phyloP scores from a whole-genome alignment of 2,888 invertebrate genomes.

The Pammene fasciana region DNA sequence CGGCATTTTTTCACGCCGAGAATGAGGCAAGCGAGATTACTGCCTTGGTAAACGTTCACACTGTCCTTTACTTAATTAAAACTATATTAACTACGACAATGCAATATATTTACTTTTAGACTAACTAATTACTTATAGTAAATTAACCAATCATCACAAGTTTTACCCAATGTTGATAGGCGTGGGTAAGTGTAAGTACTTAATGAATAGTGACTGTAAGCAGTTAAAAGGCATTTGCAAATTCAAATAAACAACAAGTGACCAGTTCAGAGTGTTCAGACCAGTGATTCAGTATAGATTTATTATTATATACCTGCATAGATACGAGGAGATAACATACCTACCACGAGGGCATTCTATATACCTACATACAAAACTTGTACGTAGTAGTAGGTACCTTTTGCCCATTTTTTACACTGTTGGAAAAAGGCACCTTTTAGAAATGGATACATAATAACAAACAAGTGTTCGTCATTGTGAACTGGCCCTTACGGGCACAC shows the following conservation, averaged over 20 bases:
- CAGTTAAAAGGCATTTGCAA: too few relatives aligned
- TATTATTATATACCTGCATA: too few relatives aligned
- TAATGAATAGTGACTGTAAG: not conserved
- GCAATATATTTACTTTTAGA: not conserved
- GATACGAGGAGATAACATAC: too few relatives aligned
- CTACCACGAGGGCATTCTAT: too few relatives aligned
- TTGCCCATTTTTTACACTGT: not conserved
- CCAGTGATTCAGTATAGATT: too few relatives aligned
- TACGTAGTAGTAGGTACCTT: too few relatives aligned
- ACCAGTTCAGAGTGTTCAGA: too few relatives aligned
- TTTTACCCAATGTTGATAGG: not conserved
- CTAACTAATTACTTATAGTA: not conserved
- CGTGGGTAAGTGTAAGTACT: not conserved
- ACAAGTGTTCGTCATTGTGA: constrained; percentile 50
- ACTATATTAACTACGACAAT: not conserved
- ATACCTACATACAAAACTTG: not conserved
- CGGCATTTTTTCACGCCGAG: constrained; percentile 86
- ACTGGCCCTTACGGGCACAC: constrained; percentile 63
- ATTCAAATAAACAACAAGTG: too few relatives aligned
- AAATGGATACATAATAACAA: not conserved
- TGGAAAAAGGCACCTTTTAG: not conserved
- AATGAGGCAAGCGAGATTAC: constrained; percentile 87
- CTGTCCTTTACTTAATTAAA: constrained; percentile 37
- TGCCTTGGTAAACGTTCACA: constrained; percentile 74
- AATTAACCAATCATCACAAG: not conserved